Evolutionary conservation across 2,888 invertebrate genomes (phyloP).

Genomic region (Cantharis rustica): DNA sequence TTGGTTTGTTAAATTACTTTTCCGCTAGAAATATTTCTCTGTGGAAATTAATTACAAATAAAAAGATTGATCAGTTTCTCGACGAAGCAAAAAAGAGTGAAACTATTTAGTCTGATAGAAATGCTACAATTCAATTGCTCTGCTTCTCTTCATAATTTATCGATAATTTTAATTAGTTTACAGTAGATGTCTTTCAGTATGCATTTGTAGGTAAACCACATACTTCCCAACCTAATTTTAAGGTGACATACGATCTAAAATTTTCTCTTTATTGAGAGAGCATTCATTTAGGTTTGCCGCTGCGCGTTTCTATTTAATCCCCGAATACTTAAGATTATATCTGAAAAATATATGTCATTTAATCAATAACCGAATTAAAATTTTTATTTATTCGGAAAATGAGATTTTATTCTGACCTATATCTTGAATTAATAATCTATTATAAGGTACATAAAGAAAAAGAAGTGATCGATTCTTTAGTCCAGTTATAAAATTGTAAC

Average conservation of each 20-base stretch:
- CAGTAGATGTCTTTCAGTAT: not conserved
- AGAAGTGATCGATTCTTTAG: no score
- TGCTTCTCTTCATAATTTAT: not conserved
- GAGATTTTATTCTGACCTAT: not conserved
- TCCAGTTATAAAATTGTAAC: no score
- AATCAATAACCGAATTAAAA: not conserved
- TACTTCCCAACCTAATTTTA: not conserved
- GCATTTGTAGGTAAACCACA: not conserved
- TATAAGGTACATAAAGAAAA: no score
- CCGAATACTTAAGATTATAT: slow-evolving; percentile 1
- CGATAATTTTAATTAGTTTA: not conserved
- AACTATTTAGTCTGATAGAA: not conserved
- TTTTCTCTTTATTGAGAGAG: not conserved
- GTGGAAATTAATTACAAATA: not conserved
- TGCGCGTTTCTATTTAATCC: not conserved
- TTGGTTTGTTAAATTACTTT: not conserved
- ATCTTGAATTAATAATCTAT: not conserved
- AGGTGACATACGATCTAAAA: not conserved
- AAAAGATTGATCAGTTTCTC: not conserved
- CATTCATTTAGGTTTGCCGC: not conserved
- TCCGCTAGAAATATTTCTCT: not conserved
- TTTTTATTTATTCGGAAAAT: not conserved
- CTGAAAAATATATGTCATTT: not conserved
- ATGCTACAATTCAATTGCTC: not conserved
- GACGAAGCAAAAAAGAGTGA: not conserved